Evolutionary conservation across 2,888 invertebrate genomes (phyloP).

Genomic region (Eristalis pertinax): DNA sequence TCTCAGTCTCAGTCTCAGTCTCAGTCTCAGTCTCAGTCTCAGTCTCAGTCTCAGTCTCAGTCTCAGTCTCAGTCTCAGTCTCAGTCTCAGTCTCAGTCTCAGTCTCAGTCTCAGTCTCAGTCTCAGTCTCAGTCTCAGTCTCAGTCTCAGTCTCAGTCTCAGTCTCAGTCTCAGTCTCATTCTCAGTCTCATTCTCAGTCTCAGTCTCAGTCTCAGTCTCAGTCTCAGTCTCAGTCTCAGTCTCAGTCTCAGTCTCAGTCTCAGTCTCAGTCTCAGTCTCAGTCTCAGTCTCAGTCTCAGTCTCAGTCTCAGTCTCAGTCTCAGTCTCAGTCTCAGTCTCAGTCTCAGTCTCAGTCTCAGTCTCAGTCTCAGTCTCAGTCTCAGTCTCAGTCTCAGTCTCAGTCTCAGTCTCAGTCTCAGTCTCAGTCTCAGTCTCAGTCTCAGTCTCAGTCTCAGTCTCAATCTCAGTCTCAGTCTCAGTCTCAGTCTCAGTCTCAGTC

Average conservation of each 20-base stretch:
- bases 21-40: no score
- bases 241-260: conserved; percentile 15
- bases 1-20: no score
- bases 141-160: conserved; percentile 8
- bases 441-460: conserved; percentile 17
- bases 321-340: conserved; percentile 9
- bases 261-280: conserved; percentile 8
- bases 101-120: conserved; percentile 11
- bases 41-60: no score
- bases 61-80: background rate
- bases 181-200: conserved; percentile 10
- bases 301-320: conserved; percentile 11
- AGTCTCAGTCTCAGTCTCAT: conserved; percentile 7
- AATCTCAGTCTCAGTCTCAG: conserved; percentile 20
- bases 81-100: conserved; percentile 7
- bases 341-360: conserved; percentile 3
- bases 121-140: conserved; percentile 15
- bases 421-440: conserved; percentile 24
- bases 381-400: conserved; percentile 15
- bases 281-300: conserved; percentile 3
- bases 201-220: conserved; percentile 10
- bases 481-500: conserved; percentile 22
- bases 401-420: conserved; percentile 18
- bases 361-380: conserved; percentile 14
- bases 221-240: conserved; percentile 15